These are phyloP conservation scores for Morbakka virulenta DNA, from an alignment of 30 jellyfish, hydroid and myxozoan species.

Conservation along the genomic window DNA sequence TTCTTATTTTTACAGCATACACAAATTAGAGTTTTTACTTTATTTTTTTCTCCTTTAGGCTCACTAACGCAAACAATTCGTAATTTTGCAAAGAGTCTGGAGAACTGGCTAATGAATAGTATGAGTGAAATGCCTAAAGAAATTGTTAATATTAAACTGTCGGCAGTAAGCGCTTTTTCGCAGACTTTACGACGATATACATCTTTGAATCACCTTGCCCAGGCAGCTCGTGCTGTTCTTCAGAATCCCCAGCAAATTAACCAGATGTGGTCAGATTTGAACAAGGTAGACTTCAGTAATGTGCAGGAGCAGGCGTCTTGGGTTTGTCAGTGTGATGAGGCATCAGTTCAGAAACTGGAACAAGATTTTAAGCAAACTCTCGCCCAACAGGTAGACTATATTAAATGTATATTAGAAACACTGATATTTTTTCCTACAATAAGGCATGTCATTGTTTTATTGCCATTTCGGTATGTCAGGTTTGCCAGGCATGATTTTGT, in stretches of 20 bases:
- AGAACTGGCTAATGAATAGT: constrained; percentile 83
- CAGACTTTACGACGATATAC: constrained; percentile 97
- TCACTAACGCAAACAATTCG: constrained; percentile 93
- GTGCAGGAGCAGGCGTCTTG: constrained; percentile 99
- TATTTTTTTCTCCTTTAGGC: constrained; percentile 24
- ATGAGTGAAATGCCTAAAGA: constrained; percentile 98
- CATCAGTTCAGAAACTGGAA: constrained; percentile 79
- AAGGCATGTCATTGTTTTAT: no score
- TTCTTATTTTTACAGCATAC: no score
- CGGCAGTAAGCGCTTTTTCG: constrained; percentile 98
- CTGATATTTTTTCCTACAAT: no score
- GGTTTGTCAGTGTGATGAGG: constrained; percentile 98
- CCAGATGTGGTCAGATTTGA: constrained; percentile 95
- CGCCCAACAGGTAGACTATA: constrained; percentile 97
- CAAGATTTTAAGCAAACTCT: constrained; percentile 88
- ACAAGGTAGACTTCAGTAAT: constrained; percentile 90
- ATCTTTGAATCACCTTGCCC: constrained; percentile 96
- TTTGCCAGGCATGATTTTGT: no score
- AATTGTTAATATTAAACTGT: constrained; percentile 77
- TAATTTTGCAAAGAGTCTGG: constrained; percentile 93
- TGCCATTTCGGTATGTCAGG: no score
- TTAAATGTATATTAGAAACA: no score
- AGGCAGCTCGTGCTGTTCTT: constrained; percentile 97
- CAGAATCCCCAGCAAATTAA: constrained; percentile 95
- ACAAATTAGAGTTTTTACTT: not conserved